These are phyloP conservation scores for Thunnus albacares DNA, from an alignment of 2,797 vertebrate species.

Conservation along the genomic window DNA sequence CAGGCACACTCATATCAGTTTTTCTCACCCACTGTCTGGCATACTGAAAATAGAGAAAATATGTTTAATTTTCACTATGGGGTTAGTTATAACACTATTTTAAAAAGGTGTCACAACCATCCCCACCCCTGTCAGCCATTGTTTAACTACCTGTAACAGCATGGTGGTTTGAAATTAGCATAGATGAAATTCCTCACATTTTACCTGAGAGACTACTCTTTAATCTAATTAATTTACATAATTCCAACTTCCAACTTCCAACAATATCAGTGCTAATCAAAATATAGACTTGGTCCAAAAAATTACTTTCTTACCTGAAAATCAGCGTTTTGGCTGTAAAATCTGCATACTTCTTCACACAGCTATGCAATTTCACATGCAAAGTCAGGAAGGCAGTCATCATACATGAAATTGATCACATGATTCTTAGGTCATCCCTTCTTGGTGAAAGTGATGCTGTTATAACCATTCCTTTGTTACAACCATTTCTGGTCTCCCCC, in stretches of 20 bases:
- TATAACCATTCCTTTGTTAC: background rate
- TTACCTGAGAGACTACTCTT: background rate
- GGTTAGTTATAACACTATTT: background rate
- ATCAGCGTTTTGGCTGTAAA: background rate
- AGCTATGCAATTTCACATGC: background rate
- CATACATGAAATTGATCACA: background rate
- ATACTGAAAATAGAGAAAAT: background rate
- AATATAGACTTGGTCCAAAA: background rate
- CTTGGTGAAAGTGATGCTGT: conserved; percentile 1
- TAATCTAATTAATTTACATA: background rate
- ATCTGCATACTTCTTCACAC: background rate
- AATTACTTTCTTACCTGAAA: background rate
- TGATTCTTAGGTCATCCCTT: background rate
- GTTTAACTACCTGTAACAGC: background rate
- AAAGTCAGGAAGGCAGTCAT: background rate
- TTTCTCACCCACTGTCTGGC: background rate
- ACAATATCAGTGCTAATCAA: background rate
- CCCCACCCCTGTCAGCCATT: background rate
- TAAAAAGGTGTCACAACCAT: background rate
- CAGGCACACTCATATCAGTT: too few species aligned
- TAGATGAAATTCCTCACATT: background rate
- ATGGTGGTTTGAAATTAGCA: background rate
- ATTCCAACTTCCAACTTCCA: background rate
- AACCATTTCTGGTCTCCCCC: background rate
- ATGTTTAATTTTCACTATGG: background rate